A percentile compares a stretch with the other conserved stretches of the same genome.
These are phyloP conservation scores for Drosophila virilis DNA, from an alignment of 1,140 invertebrate genomes.

Conservation along the genomic window DNA sequence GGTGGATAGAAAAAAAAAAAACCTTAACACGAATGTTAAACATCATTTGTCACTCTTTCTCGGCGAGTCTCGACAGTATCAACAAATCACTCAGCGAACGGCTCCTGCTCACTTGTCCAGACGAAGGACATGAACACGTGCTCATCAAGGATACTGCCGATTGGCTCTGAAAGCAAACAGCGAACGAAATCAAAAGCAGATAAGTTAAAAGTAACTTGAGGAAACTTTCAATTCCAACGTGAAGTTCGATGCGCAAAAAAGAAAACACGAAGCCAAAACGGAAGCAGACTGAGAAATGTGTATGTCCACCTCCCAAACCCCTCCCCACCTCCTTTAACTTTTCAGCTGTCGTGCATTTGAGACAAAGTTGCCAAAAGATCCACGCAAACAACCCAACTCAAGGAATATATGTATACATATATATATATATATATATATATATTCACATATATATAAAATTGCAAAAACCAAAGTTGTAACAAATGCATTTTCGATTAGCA, in stretches of 20 bases:
- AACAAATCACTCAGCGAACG: constrained; percentile 37
- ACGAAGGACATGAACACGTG: constrained; percentile 38
- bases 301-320: not conserved
- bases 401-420: not conserved
- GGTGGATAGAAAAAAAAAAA: not conserved
- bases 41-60: constrained; percentile 46
- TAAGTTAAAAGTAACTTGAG: constrained; percentile 55
- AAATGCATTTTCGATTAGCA: constrained; percentile 79
- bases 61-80: constrained; percentile 40
- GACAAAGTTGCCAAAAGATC: constrained; percentile 36
- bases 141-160: constrained; percentile 43
- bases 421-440: not conserved
- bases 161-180: constrained; percentile 14
- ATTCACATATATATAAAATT: constrained; percentile 28
- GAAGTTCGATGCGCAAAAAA: constrained; percentile 26
- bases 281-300: constrained; percentile 14
- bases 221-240: constrained; percentile 60
- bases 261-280: constrained; percentile 1
- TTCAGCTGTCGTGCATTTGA: constrained; percentile 56
- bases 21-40: constrained; percentile 26
- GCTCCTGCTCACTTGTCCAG: constrained; percentile 39
- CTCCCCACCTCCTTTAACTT: constrained; percentile 9
- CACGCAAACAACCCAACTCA: constrained; percentile 24
- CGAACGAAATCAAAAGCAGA: constrained; percentile 65
- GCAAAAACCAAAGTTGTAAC: constrained; percentile 48